Percentiles rank a stretch among this genome's conserved stretches.
phyloP scores from a whole-genome alignment of 2,797 vertebrate species.

The Ctenosaura bakeri region DNA sequence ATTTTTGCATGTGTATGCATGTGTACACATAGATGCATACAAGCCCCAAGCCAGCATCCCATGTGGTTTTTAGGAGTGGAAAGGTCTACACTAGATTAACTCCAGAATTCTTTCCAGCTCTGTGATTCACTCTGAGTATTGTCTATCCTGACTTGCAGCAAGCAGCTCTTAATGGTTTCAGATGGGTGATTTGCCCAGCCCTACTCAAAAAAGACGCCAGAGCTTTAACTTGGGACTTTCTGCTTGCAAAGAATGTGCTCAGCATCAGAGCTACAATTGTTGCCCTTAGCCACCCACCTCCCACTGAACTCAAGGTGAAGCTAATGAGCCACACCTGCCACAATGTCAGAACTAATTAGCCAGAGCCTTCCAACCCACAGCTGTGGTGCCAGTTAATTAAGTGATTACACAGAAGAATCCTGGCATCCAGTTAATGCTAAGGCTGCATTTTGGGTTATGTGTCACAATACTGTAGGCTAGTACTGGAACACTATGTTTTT shows the following conservation, averaged over 20 bases:
- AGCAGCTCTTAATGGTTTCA: not conserved
- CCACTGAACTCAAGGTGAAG: constrained; percentile 7
- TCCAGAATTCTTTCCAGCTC: not conserved
- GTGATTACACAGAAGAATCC: constrained; percentile 11
- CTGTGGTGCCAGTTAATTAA: constrained; percentile 4
- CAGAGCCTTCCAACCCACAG: not conserved
- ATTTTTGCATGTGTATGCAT: too few species aligned
- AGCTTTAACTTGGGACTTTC: not conserved
- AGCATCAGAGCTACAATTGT: not conserved
- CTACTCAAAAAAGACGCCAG: not conserved
- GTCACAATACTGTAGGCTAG: not conserved
- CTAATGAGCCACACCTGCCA: constrained; percentile 26
- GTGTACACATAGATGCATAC: too few species aligned
- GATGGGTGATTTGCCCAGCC: not conserved
- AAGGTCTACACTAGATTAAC: not conserved
- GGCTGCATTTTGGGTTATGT: not conserved
- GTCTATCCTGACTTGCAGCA: not conserved
- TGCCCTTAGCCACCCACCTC: not conserved
- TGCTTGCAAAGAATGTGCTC: not conserved
- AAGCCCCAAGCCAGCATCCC: too few species aligned
- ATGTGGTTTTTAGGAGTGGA: not conserved
- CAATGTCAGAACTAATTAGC: constrained; percentile 14
- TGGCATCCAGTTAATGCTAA: constrained; percentile 8
- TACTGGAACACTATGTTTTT: not conserved
- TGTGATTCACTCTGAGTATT: not conserved